Evolutionary conservation across 2,113 vertebrate genomes (phyloP).

Genomic region (Paradisaea rubra): DNA sequence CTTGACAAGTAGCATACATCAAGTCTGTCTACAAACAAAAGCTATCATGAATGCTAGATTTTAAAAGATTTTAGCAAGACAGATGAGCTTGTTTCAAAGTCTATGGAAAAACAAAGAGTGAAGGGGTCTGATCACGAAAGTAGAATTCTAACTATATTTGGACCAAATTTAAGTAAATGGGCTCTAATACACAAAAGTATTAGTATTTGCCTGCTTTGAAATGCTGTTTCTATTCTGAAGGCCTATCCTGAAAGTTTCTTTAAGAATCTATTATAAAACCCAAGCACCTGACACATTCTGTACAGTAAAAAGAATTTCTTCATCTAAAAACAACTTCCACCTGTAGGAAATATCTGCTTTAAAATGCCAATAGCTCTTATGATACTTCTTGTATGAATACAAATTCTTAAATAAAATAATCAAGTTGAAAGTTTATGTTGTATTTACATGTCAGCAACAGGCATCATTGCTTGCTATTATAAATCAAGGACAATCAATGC

Average conservation of each 20-base stretch:
- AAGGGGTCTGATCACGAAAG: neutral
- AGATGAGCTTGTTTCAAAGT: neutral
- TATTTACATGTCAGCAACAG: constrained; percentile 13
- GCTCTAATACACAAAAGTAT: neutral
- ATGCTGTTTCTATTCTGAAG: neutral
- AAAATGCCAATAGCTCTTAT: neutral
- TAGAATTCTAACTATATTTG: neutral
- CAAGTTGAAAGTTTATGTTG: constrained; percentile 5
- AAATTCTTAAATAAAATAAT: constrained; percentile 40
- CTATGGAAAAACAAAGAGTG: neutral
- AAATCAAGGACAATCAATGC: constrained; percentile 81
- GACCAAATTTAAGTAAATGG: neutral
- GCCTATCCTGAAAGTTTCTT: neutral
- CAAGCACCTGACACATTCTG: neutral
- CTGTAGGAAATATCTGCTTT: neutral
- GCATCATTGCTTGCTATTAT: constrained; percentile 67
- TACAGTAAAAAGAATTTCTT: neutral
- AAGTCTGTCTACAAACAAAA: neutral
- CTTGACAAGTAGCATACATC: neutral
- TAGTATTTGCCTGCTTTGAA: neutral
- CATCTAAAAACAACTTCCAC: neutral
- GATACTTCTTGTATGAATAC: neutral
- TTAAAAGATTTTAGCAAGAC: neutral
- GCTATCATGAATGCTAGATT: neutral
- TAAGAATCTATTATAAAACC: neutral